Evolutionary conservation across 1,140 invertebrate genomes (phyloP).

Genomic region (Polyergus mexicanus): DNA sequence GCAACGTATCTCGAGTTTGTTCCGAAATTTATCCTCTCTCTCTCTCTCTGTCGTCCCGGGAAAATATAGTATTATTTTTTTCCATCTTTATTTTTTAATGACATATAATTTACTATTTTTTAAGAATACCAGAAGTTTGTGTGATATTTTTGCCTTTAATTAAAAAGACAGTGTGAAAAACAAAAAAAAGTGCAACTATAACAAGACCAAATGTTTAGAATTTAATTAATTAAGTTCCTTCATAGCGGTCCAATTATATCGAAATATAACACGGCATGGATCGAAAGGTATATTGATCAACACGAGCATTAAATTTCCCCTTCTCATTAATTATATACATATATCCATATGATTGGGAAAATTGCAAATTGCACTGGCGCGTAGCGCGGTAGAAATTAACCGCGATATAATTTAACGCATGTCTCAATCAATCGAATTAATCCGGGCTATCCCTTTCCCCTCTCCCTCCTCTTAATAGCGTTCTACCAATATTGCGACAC

Average conservation of each 20-base stretch:
- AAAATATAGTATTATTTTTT: background rate
- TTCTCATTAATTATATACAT: slow-evolving; percentile 26
- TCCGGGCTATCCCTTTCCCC: slow-evolving; percentile 9
- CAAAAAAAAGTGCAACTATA: background rate
- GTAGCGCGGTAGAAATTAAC: slow-evolving; percentile 38
- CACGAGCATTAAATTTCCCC: slow-evolving; percentile 47
- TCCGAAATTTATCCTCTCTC: background rate
- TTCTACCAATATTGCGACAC: slow-evolving; percentile 35
- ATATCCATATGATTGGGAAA: slow-evolving; percentile 43
- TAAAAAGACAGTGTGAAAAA: background rate
- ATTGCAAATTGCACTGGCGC: slow-evolving; percentile 47
- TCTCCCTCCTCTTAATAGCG: background rate
- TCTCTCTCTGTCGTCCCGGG: background rate
- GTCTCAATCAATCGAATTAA: slow-evolving; percentile 62
- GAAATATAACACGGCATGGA: background rate
- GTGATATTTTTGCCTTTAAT: background rate
- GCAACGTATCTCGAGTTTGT: slow-evolving; percentile 11
- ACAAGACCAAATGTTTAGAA: slow-evolving; percentile 2
- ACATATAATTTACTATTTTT: background rate
- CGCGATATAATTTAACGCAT: slow-evolving; percentile 59
- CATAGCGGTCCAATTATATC: background rate
- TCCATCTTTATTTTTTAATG: background rate
- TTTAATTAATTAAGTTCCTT: slow-evolving; percentile 13
- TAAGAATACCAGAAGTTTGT: background rate
- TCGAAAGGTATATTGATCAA: slow-evolving; percentile 52